These are phyloP conservation scores for Stenurella melanura DNA, from an alignment of 2,888 invertebrate genomes.

Conservation along the genomic window DNA sequence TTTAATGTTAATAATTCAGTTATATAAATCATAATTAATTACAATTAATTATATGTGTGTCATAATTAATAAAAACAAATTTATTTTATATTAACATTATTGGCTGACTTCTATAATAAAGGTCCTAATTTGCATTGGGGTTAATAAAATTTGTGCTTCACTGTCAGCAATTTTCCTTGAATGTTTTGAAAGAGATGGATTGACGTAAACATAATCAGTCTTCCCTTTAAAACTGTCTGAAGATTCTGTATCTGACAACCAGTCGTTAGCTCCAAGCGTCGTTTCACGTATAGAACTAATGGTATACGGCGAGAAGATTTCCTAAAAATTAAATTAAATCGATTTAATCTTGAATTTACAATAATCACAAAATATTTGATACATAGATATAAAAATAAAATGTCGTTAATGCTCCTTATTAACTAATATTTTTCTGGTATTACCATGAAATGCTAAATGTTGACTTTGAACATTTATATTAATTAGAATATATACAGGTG, in stretches of 20 bases:
- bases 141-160: slow-evolving; percentile 74
- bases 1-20: neutral
- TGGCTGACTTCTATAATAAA: slow-evolving; percentile 73
- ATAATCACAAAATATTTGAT: neutral
- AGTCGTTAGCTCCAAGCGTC: slow-evolving; percentile 82
- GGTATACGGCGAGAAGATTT: slow-evolving; percentile 74
- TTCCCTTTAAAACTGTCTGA: slow-evolving; percentile 64
- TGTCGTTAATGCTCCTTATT: too few species aligned
- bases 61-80: too few species aligned
- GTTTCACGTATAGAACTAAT: slow-evolving; percentile 76
- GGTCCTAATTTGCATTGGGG: slow-evolving; percentile 84
- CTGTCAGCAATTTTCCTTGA: neutral
- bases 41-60: too few species aligned
- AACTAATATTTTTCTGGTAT: too few species aligned
- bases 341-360: neutral
- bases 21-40: too few species aligned
- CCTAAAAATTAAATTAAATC: slow-evolving; percentile 62
- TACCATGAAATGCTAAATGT: too few species aligned
- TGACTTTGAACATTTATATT: neutral
- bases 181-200: neutral
- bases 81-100: slow-evolving; percentile 10
- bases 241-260: slow-evolving; percentile 73
- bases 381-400: neutral
- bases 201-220: slow-evolving; percentile 57
- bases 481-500: too few species aligned